phyloP scores from a whole-genome alignment of 1,140 invertebrate genomes.

The Aricia agestis region DNA sequence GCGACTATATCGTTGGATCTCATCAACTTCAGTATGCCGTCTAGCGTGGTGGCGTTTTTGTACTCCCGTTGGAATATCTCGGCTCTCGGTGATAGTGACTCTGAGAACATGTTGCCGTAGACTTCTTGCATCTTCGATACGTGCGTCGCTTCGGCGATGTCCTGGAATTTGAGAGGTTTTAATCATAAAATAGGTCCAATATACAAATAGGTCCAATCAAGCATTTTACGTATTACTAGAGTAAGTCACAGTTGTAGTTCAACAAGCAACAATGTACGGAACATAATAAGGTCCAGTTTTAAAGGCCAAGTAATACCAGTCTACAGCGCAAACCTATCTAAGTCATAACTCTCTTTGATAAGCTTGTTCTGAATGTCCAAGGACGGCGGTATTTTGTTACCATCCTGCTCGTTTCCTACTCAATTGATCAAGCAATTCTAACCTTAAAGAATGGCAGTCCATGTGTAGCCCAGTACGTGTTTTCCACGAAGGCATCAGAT shows the following conservation, averaged over 20 bases:
- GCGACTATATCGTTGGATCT: constrained; percentile 57
- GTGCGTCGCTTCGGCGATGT: constrained; percentile 61
- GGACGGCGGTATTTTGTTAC: no score
- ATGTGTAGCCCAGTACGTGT: constrained; percentile 86
- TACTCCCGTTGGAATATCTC: constrained; percentile 58
- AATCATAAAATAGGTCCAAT: no score
- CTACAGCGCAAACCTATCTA: no score
- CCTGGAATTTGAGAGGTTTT: constrained; percentile 45
- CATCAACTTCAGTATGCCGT: constrained; percentile 64
- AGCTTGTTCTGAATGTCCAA: no score
- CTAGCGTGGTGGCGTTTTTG: constrained; percentile 60
- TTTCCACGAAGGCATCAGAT: constrained; percentile 80
- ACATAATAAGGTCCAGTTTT: no score
- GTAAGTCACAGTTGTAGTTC: no score
- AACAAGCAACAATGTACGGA: no score
- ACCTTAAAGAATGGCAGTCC: constrained; percentile 87
- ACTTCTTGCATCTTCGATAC: constrained; percentile 59
- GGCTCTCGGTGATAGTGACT: constrained; percentile 58
- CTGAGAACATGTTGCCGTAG: constrained; percentile 62
- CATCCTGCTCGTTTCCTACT: background rate
- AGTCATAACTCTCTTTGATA: no score
- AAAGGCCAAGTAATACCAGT: no score
- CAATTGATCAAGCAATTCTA: constrained; percentile 33
- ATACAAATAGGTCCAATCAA: no score
- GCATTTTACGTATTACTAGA: no score